Conservation (phyloP, 2,888 invertebrate species). For the Myopa tessellatipennis region DNA sequence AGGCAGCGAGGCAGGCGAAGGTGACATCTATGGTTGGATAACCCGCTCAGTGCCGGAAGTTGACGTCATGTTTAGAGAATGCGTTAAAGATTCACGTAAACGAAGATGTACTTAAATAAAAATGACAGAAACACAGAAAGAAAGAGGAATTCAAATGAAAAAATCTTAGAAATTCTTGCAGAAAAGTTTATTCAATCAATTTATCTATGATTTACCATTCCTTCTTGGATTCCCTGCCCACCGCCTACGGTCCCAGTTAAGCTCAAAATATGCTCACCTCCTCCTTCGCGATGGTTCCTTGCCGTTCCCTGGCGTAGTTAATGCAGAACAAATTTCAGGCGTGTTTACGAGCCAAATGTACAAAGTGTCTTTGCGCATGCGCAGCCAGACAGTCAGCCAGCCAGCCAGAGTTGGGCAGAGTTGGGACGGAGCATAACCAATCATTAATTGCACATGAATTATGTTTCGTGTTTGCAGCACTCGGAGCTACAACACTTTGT, state of each 20-base stretch:
- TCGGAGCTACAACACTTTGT: conserved; percentile 20
- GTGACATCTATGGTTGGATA: too few species aligned
- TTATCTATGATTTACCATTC: neutral
- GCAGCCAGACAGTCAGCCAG: conserved; percentile 48
- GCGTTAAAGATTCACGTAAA: too few species aligned
- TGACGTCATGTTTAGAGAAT: too few species aligned
- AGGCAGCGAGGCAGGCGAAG: too few species aligned
- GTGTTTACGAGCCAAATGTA: neutral
- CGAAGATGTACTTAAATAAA: too few species aligned
- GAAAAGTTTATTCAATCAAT: neutral
- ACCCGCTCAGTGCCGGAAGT: too few species aligned
- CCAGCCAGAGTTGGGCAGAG: neutral
- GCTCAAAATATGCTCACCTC: neutral
- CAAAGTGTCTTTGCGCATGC: conserved; percentile 32
- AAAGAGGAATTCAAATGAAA: too few species aligned
- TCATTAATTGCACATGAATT: conserved; percentile 63
- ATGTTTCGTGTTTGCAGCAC: conserved; percentile 47
- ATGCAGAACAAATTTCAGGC: conserved; percentile 15
- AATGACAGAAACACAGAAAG: too few species aligned
- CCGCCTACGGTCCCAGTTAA: neutral
- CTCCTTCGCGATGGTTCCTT: neutral
- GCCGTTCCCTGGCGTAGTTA: neutral
- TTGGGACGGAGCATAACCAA: conserved; percentile 58
- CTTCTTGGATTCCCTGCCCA: neutral
- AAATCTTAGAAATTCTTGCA: neutral